Evolutionary conservation across 2,113 vertebrate genomes (phyloP), one percentile per base, ranked within the genome.

Genomic region (Rhabdomys dilectus): DNA sequence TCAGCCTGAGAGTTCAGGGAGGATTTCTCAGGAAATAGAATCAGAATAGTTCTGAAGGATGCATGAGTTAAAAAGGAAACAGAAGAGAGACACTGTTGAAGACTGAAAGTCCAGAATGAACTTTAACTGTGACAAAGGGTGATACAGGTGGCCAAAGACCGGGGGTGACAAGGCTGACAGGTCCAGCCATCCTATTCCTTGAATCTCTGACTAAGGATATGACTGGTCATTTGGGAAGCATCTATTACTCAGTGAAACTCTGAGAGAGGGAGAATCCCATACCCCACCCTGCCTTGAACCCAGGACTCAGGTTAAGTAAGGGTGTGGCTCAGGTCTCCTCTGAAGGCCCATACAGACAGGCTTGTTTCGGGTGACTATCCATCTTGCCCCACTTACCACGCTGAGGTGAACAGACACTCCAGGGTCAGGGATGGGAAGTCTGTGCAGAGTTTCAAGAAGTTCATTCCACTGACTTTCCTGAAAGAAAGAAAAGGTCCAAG

Each of bases 381-480:
- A 60, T 60, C 96, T 76, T 96, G 11, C 51, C 12, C 89, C 73
- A 99, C 99, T 99, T 97, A 99, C 99, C 99, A 99, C 98, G 73
- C 99, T 99, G 31, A 99, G 99, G 98, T 99, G 99, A 97, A 99
- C 99, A 89, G 99, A 99, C 62, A 99, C 97, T 97, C 99, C 99
- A 17, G 99, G 99, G 86, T 99, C 99, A 96, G 99, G 99, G 93
- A 99, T 98, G 34, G 99, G 98, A 39, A 99, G 99, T 73, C 97
- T 99, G 88, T 99, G 98, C 58, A 99, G 98, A 4, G 99, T 99
- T 96, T 99, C 98, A 56, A 99, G 98, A 72, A 99, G 99, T 97
- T 99, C 99, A 97, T 98, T 99, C 98, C 99, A 99, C 39, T 99
- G 99, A 94, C 97, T 99, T 81, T 99, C 99, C 99, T 99, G 98